These are phyloP conservation scores for Synergus japonicus DNA, from an alignment of 2,888 invertebrate species.

Conservation along the genomic window DNA sequence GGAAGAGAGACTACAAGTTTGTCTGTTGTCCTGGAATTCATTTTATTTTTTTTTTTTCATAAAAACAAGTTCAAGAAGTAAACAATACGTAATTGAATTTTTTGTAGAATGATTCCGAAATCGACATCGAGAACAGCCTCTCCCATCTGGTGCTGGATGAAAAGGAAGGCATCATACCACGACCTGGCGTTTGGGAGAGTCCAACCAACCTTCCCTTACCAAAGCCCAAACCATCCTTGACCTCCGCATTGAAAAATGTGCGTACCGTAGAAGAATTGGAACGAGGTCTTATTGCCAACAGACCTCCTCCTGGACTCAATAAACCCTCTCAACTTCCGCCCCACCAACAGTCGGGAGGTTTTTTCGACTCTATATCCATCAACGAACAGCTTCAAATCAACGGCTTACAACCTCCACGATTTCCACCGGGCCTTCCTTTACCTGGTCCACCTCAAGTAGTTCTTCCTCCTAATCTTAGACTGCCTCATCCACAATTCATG, in stretches of 20 bases:
- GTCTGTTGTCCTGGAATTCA: background rate
- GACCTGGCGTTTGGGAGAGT: conserved; percentile 79
- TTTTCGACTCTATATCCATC: conserved; percentile 64
- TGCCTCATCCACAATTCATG: conserved; percentile 75
- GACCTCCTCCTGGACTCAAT: conserved; percentile 69
- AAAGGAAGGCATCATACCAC: conserved; percentile 77
- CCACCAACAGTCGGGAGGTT: conserved; percentile 65
- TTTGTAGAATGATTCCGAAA: conserved; percentile 66
- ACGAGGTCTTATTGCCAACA: conserved; percentile 81
- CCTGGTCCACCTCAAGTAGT: conserved; percentile 73
- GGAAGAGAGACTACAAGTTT: too few relatives aligned
- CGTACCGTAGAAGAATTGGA: conserved; percentile 88
- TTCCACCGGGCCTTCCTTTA: conserved; percentile 74
- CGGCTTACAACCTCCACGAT: conserved; percentile 69
- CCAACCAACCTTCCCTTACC: conserved; percentile 68
- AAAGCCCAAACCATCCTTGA: conserved; percentile 58
- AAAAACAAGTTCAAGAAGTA: background rate
- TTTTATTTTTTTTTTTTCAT: background rate
- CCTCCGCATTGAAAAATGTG: conserved; percentile 80
- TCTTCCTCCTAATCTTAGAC: conserved; percentile 77
- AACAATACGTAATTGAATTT: conserved; percentile 14
- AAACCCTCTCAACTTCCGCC: conserved; percentile 59
- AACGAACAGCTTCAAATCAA: conserved; percentile 65
- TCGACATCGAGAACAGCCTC: conserved; percentile 79
- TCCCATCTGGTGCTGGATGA: conserved; percentile 82